A percentile compares a stretch with the other conserved stretches of the same genome.
These are phyloP conservation scores for Genyomyrus donnyi DNA, from an alignment of 2,113 vertebrate genomes.

Conservation along the genomic window DNA sequence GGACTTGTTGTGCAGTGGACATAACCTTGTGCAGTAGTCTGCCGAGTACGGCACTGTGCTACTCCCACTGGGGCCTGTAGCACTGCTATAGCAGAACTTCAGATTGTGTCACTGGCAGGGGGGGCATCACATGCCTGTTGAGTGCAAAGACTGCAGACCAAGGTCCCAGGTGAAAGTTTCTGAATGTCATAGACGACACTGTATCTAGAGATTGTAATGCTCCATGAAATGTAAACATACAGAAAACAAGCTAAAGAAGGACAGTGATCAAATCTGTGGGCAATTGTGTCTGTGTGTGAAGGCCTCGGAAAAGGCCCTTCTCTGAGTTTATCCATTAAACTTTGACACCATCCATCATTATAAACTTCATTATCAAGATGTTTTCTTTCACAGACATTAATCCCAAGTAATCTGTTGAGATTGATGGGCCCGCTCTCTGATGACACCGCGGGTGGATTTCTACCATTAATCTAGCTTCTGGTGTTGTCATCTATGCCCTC, in stretches of 20 bases:
- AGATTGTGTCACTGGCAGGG: not conserved
- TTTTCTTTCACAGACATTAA: conserved; percentile 72
- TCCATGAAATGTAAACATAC: not conserved
- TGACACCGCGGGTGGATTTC: conserved; percentile 63
- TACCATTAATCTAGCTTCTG: conserved; percentile 78
- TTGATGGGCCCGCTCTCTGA: conserved; percentile 63
- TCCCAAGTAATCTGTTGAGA: conserved; percentile 65
- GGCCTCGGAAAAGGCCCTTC: conserved; percentile 19
- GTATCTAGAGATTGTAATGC: not conserved
- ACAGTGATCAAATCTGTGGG: not conserved
- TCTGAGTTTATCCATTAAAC: conserved; percentile 58
- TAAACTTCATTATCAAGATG: conserved; percentile 73
- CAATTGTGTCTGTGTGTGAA: not conserved
- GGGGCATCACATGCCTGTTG: not conserved
- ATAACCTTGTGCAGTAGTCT: not conserved
- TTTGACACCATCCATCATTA: conserved; percentile 71
- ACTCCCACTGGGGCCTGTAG: not conserved
- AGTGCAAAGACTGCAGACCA: not conserved
- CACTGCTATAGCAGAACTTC: not conserved
- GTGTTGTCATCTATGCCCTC: conserved; percentile 65
- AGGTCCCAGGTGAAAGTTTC: not conserved
- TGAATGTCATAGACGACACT: not conserved
- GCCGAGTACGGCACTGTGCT: not conserved
- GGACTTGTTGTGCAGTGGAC: not conserved
- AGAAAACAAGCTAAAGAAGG: not conserved